phyloP scores from a whole-genome alignment of 2,113 vertebrate genomes.

The Pomatorhinus ruficollis region DNA sequence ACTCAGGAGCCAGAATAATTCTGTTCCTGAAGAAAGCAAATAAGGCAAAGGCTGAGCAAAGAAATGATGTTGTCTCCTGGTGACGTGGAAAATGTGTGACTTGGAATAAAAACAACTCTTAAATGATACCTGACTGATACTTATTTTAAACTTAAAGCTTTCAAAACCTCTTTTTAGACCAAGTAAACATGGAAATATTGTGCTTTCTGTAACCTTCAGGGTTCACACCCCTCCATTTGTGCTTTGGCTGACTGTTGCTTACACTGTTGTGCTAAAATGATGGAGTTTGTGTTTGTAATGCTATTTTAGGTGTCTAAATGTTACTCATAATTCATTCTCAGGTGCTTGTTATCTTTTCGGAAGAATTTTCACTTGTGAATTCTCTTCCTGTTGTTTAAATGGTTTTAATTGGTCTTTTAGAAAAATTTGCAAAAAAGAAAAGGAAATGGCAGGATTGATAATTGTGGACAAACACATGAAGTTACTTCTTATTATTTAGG shows the following conservation, averaged over 20 bases:
- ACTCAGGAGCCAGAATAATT: not conserved
- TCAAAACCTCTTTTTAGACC: not conserved
- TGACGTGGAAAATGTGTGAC: not conserved
- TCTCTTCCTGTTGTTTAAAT: not conserved
- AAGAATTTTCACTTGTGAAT: not conserved
- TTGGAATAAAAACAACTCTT: not conserved
- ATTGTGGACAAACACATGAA: not conserved
- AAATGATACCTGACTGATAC: not conserved
- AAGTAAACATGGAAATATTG: not conserved
- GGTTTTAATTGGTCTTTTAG: not conserved
- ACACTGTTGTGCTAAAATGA: not conserved
- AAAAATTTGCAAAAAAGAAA: not conserved
- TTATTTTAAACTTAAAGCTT: not conserved
- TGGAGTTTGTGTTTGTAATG: not conserved
- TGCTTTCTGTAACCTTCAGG: not conserved
- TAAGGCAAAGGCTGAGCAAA: not conserved
- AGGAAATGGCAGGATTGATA: not conserved
- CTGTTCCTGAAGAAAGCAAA: not conserved
- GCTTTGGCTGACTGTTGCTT: not conserved
- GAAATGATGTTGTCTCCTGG: not conserved
- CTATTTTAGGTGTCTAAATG: not conserved
- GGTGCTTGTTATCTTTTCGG: not conserved
- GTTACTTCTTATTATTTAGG: not conserved
- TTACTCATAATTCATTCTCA: not conserved
- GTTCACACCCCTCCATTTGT: not conserved